Conservation (phyloP, 2,797 vertebrate genomes). For the Fistularia tabacaria region DNA sequence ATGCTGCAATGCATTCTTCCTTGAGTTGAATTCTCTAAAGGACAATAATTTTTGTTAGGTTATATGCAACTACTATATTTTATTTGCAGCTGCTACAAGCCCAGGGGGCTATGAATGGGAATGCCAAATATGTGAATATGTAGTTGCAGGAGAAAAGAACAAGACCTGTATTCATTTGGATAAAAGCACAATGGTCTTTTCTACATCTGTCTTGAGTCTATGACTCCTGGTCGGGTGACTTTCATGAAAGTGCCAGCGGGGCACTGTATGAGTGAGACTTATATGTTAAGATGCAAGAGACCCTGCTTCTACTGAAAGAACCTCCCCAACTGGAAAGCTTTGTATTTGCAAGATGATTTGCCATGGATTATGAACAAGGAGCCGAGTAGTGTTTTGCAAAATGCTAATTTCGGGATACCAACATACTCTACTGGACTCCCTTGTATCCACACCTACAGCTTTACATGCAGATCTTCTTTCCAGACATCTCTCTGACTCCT, state of each 20-base stretch:
- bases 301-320: neutral
- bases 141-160: neutral
- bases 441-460: too few relatives aligned
- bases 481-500: too few relatives aligned
- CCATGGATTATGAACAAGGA: neutral
- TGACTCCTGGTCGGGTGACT: neutral
- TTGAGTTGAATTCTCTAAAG: constrained; percentile 8
- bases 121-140: too few relatives aligned
- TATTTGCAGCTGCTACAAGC: neutral
- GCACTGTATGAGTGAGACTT: neutral
- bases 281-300: constrained; percentile 8
- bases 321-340: constrained; percentile 6
- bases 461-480: too few relatives aligned
- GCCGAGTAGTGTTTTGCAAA: too few relatives aligned
- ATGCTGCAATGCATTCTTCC: constrained; percentile 7
- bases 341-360: constrained; percentile 16
- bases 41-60: neutral
- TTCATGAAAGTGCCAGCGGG: neutral
- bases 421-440: neutral
- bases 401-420: neutral
- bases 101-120: neutral
- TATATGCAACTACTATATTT: neutral
- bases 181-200: neutral
- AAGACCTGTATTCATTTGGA: too few relatives aligned
- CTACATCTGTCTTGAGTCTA: neutral